A percentile compares a stretch with the other conserved stretches of the same genome.
phyloP scores from a whole-genome alignment of 1,140 invertebrate species.

The Macrobrachium rosenbergii region DNA sequence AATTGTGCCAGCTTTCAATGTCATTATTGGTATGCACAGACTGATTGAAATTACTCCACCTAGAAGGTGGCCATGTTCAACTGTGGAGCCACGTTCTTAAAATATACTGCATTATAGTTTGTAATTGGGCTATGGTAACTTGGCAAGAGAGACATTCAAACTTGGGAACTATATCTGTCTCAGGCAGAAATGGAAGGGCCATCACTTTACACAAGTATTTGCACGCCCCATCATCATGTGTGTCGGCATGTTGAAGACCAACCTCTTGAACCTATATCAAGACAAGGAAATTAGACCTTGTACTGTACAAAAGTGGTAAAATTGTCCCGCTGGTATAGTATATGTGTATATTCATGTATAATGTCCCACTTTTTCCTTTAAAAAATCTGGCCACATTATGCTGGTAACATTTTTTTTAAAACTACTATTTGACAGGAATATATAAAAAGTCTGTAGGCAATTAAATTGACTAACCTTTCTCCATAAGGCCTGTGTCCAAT shows the following conservation, averaged over 20 bases:
- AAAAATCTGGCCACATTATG: too few relatives aligned
- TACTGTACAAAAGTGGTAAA: not conserved
- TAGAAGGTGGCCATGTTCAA: conserved; percentile 21
- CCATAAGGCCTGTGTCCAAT: conserved; percentile 12
- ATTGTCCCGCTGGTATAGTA: too few relatives aligned
- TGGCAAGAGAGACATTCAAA: too few relatives aligned
- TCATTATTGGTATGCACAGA: too few relatives aligned
- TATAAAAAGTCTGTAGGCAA: too few relatives aligned
- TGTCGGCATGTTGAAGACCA: conserved; percentile 32
- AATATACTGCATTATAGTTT: conserved; percentile 1
- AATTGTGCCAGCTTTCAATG: too few relatives aligned
- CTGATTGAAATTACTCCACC: not conserved
- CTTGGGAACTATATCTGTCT: too few relatives aligned
- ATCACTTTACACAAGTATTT: conserved; percentile 29
- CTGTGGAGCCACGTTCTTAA: conserved; percentile 15
- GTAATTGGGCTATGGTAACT: conserved; percentile 5
- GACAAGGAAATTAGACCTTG: not conserved
- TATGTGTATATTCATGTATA: too few relatives aligned
- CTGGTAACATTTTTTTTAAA: not conserved
- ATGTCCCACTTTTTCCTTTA: too few relatives aligned
- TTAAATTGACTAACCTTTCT: too few relatives aligned
- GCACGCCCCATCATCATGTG: conserved; percentile 16
- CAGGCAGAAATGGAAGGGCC: too few relatives aligned
- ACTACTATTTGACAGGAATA: too few relatives aligned
- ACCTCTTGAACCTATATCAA: conserved; percentile 23